Percentiles rank a stretch among this genome's conserved stretches.
Conservation (phyloP, 2,113 vertebrate species). For the Pleuronectes platessa region DNA sequence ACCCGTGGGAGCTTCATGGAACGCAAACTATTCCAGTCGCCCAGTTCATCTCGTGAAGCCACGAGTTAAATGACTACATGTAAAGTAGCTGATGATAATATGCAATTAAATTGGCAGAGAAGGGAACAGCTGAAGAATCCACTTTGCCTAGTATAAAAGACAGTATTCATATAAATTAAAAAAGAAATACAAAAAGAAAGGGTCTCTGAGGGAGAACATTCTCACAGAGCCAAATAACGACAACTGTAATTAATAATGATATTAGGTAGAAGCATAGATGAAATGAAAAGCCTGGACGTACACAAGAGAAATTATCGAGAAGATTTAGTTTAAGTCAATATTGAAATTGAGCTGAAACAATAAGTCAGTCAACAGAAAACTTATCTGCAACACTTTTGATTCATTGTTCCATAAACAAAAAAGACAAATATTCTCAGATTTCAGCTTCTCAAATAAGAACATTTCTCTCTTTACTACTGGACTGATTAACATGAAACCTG, state of each 20-base stretch:
- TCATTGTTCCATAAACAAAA: neutral
- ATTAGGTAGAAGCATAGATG: neutral
- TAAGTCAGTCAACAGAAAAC: neutral
- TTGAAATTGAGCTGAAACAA: neutral
- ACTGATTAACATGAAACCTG: too few species aligned
- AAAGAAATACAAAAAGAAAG: neutral
- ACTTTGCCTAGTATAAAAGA: neutral
- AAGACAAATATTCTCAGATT: neutral
- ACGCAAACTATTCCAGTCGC: constrained; percentile 8
- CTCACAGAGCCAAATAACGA: neutral
- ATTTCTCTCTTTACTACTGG: too few species aligned
- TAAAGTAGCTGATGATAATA: constrained; percentile 10
- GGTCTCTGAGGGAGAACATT: neutral
- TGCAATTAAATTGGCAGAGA: constrained; percentile 1
- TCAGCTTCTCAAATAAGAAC: neutral
- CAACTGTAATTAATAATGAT: neutral
- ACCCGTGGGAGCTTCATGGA: constrained; percentile 8
- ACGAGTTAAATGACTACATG: constrained; percentile 29
- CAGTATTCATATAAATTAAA: neutral
- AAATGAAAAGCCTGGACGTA: neutral
- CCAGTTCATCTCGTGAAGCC: neutral
- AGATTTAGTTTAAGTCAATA: neutral
- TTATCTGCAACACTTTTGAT: neutral
- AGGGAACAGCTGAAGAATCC: constrained; percentile 36
- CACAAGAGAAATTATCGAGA: neutral